A percentile compares a stretch with the other conserved stretches of the same genome.
Evolutionary conservation across 2,113 vertebrate species (phyloP).

Genomic region (Poeciliopsis turrubarensis): DNA sequence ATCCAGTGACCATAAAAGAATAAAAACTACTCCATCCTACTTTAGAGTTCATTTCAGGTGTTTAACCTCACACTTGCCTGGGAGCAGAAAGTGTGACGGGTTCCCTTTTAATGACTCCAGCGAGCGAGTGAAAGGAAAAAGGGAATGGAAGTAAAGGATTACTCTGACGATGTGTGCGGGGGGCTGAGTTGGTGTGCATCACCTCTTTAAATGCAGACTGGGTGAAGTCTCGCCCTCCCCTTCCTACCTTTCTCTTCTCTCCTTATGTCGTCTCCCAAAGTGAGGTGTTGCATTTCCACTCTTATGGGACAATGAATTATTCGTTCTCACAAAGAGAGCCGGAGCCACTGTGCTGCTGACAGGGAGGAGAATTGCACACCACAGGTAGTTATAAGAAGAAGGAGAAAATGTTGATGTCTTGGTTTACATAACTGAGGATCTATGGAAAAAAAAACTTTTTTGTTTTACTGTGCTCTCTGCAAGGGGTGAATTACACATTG

Average conservation of each 20-base stretch:
- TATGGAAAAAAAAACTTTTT: constrained; percentile 39
- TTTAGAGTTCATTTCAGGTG: constrained; percentile 45
- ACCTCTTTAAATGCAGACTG: constrained; percentile 57
- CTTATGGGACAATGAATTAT: constrained; percentile 61
- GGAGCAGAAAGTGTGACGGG: constrained; percentile 30
- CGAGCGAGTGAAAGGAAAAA: constrained; percentile 39
- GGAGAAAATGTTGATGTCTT: constrained; percentile 56
- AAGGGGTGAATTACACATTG: constrained; percentile 14
- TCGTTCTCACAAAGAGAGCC: constrained; percentile 30
- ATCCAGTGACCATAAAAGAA: background rate
- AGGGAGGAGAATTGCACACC: constrained; percentile 15
- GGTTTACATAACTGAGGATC: constrained; percentile 45
- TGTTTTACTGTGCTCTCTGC: constrained; percentile 14
- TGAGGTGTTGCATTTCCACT: constrained; percentile 42
- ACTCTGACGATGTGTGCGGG: constrained; percentile 10
- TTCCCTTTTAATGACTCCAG: constrained; percentile 48
- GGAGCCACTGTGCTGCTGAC: constrained; percentile 5
- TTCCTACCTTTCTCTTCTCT: constrained; percentile 17
- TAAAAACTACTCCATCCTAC: background rate
- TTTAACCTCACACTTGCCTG: constrained; percentile 62
- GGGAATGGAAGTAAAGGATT: constrained; percentile 10
- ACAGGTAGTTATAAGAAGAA: constrained; percentile 30
- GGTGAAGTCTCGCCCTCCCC: constrained; percentile 20
- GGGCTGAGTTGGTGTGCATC: constrained; percentile 8
- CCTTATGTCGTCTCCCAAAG: constrained; percentile 50